Base-by-base conservation (phyloP, 2,113 vertebrate species). In the Poecilia latipinna region DNA sequence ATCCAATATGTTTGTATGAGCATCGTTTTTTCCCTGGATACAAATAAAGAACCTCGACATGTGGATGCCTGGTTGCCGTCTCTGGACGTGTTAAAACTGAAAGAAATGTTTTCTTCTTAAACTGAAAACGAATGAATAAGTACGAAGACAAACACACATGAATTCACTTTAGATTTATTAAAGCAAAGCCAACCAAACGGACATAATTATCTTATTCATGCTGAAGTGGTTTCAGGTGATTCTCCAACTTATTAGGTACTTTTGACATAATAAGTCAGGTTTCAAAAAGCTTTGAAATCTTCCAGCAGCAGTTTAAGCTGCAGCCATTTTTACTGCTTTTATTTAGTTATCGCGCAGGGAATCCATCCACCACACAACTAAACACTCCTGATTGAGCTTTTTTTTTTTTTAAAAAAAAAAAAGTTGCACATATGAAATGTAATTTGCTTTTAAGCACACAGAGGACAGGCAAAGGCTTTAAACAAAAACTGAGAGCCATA, bases 121-220 rank as follows among this genome's bases (percentile, higher is more conserved):
- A 66, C 77, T 79, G 85, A 78, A 90, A 86, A 88, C 65, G 57
- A 62, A 61, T n/a, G 6, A 29, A 39, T 65, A 74, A 26, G 60
- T 2, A 44, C 75, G 33, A 8, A 83, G 65, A 82, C 1, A 10
- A 80, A 62, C 24, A 75, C 80, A 80, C 85, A 81, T 89, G 10
- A 78, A 76, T 81, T 88, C 26, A 65, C 51, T 74, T 78, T 78
- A 61, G 81, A 83, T 93, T 93, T 89, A 90, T 87, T 90, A 76
- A 89, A 72, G 84, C 70, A 85, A 86, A 80, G 42, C 44, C 82
- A 84, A 80, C 78, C 88, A 82, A 89, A 82, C 79, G 77, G 66
- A 79, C 68, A 79, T 11, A 44, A 48, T 22, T 28, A 68, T 61
- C n/a, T 67, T 15, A 66, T 28, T 48, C n/a, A 29, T 19, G n/a